A percentile compares a stretch with the other conserved stretches of the same genome.
Conservation (phyloP, 1,140 invertebrate species). For the Bombus pascuorum region DNA sequence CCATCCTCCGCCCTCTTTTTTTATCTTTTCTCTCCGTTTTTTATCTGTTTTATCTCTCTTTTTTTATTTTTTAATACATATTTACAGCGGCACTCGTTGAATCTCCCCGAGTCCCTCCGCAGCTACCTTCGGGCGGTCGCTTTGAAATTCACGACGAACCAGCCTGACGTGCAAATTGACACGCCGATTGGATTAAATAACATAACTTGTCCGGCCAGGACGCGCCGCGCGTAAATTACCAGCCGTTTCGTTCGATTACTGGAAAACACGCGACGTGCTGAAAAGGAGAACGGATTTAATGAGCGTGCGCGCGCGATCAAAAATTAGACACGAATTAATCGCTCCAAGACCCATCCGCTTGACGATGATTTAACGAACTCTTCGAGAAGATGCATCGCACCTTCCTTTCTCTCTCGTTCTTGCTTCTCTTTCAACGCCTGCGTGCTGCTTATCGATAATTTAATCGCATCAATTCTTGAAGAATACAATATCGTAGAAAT, state of each 20-base stretch:
- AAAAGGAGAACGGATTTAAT: constrained; percentile 18
- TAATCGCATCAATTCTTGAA: not conserved
- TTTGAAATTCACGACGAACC: constrained; percentile 31
- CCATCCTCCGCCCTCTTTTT: not conserved
- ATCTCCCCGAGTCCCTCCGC: not conserved
- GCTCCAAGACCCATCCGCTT: not conserved
- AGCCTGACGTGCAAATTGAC: constrained; percentile 34
- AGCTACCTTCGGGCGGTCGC: not conserved
- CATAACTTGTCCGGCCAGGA: constrained; percentile 9
- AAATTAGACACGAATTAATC: constrained; percentile 28
- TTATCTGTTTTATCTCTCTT: not conserved
- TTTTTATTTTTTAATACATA: not conserved
- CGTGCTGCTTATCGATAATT: not conserved
- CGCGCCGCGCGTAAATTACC: constrained; percentile 28
- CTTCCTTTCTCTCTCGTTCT: not conserved
- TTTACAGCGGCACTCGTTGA: constrained; percentile 18
- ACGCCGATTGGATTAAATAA: constrained; percentile 31
- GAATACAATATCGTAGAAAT: not conserved
- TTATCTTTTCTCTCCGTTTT: not conserved
- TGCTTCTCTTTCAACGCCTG: not conserved
- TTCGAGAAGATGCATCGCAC: not conserved
- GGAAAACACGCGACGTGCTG: constrained; percentile 29
- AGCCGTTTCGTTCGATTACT: constrained; percentile 31
- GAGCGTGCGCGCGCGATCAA: constrained; percentile 4
- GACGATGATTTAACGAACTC: not conserved